Percentiles rank a stretch among this genome's conserved stretches.
Evolutionary conservation across 2,113 vertebrate species (phyloP).

Genomic region (Catharus fuscescens): DNA sequence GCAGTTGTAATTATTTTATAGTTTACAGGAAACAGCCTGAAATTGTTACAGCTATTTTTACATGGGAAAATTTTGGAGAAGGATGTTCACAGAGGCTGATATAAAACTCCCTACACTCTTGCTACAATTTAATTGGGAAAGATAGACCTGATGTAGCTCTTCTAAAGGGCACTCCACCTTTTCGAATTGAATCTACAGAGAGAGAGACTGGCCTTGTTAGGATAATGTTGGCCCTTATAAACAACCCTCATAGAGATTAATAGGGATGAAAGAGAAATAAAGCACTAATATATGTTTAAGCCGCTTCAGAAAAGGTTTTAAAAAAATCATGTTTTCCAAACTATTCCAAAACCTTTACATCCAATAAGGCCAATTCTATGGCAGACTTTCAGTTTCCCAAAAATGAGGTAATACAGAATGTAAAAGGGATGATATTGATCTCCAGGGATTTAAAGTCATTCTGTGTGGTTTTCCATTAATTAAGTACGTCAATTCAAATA

Average conservation of each 20-base stretch:
- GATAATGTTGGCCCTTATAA: not conserved
- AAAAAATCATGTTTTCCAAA: conserved; percentile 21
- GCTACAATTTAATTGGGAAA: not conserved
- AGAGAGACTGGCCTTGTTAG: not conserved
- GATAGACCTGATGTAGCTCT: not conserved
- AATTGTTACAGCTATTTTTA: conserved; percentile 27
- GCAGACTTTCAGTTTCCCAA: not conserved
- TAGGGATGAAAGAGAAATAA: not conserved
- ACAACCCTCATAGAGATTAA: not conserved
- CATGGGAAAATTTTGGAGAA: conserved; percentile 7
- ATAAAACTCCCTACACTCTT: not conserved
- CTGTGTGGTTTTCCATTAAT: not conserved
- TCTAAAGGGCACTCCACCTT: not conserved
- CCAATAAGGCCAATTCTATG: not conserved
- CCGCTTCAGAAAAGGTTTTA: not conserved
- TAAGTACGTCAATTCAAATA: conserved; percentile 13
- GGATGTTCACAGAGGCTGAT: not conserved
- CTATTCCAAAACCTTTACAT: not conserved
- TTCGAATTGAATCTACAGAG: not conserved
- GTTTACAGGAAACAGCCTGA: conserved; percentile 10
- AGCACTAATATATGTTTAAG: not conserved
- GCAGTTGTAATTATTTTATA: not conserved
- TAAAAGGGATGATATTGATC: not conserved
- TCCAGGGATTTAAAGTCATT: not conserved
- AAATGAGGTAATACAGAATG: not conserved